A percentile compares a stretch with the other conserved stretches of the same genome.
These are phyloP conservation scores for Habrosyne pyritoides DNA, from an alignment of 2,888 invertebrate genomes.

Conservation along the genomic window DNA sequence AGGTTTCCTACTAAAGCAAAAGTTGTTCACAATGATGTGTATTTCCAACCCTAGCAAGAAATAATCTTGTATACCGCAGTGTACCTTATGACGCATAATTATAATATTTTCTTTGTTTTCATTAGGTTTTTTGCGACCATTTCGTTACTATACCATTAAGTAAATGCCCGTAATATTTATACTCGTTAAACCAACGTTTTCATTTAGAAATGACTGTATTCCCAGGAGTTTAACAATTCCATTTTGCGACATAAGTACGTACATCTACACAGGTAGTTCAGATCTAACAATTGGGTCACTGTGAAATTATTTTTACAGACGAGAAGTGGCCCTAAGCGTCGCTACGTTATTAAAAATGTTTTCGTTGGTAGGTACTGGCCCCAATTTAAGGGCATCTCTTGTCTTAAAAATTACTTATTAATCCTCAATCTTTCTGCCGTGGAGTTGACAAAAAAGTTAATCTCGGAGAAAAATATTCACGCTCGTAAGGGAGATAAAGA, in stretches of 20 bases:
- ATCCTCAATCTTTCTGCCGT: slow-evolving; percentile 29
- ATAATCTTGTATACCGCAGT: too few relatives aligned
- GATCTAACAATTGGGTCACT: background rate
- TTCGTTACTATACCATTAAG: background rate
- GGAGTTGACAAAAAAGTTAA: slow-evolving; percentile 28
- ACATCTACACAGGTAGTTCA: background rate
- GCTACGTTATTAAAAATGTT: slow-evolving; percentile 2
- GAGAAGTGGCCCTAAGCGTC: slow-evolving; percentile 1
- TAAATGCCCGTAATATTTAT: background rate
- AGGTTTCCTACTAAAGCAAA: too few relatives aligned
- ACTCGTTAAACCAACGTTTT: background rate
- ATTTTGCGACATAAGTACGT: background rate
- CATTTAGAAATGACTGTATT: background rate
- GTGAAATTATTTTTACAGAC: background rate
- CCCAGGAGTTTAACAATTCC: background rate
- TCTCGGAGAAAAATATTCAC: slow-evolving; percentile 16
- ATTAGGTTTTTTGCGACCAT: background rate
- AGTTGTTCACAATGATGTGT: too few relatives aligned
- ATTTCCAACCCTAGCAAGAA: too few relatives aligned
- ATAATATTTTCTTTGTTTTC: background rate
- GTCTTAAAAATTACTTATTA: slow-evolving; percentile 33
- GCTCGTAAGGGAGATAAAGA: slow-evolving; percentile 10
- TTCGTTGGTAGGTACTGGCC: background rate
- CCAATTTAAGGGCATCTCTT: slow-evolving; percentile 22
- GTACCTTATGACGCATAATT: too few relatives aligned